Base-by-base conservation (phyloP, 2,888 invertebrate genomes). In the Parthenolecanium corni region DNA sequence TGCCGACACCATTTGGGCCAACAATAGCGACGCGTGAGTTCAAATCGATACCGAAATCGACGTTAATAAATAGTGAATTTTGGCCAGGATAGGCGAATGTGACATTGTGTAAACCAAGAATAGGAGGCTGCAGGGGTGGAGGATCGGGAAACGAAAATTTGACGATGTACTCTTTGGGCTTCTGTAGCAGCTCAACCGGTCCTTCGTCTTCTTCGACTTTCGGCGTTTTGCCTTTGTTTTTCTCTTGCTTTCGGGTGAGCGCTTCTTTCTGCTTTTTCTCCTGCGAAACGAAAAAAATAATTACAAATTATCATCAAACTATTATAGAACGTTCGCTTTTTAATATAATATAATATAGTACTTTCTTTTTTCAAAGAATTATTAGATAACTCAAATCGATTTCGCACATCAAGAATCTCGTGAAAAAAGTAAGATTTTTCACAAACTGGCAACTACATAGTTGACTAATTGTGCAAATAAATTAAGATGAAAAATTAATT, bases 81-180 rank as follows among this genome's bases (percentile, higher is more conserved):
- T 93, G 92, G 0, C 79, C 81, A 3, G 82, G 74, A 74, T 91
- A 97, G 51, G 83, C 82, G 76, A 97, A 97, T 46, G 82, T 82
- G 12, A 91, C 89, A 75, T 86, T 85, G 73, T 93, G 90, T 57
- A 96, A 75, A 36, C 98, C 98, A 47, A 99, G 81, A 72, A 99
- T 91, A 12, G 98, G 98, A 38, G 98, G 97, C 73, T 92, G 94
- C 53, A 99, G 77, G 49, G 93, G 92, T 51, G 96, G 86, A 24
- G 98, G 96, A 74, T 94, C 92, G 1, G 97, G 98, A 76, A 98
- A 98, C 66, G 84, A 83, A 77, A 99, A 99, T 77, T 97, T 98
- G 67, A 98, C 98, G 68, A 91, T 79, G 74, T 98, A 98, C 68
- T 98, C 98, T 73, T 86, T 89, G 14, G 96, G 97, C 69, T 83